Evolutionary conservation across 2,888 invertebrate genomes (phyloP), one percentile per base, ranked within the genome.

Genomic region (Sabatieria punctata): DNA sequence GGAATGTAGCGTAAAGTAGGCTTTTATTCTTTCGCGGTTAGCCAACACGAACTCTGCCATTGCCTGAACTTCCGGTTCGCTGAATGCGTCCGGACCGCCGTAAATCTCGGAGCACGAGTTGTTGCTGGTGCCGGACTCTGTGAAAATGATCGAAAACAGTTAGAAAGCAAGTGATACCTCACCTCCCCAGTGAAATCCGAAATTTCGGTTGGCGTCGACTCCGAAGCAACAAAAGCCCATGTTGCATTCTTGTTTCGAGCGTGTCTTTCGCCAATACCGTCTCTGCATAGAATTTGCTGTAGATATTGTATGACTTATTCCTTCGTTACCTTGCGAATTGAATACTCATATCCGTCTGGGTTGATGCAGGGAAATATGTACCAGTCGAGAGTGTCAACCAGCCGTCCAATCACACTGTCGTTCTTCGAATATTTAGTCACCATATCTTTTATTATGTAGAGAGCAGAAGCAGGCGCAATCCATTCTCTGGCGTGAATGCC

Each of bases 181-280:
- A 40, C 41, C 26, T 40, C 24, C 25, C 4, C 4, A 40, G 4
- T 40, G 4, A 15, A 6, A 43, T 22, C 37, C 37, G 18, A 30
- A 46, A 24, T 46, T 46, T 2, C 46, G 43, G 18, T 46, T 46
- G 4, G 42, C 19, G 42, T 46, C 46, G 19, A 44, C 46, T 15
- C 46, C 46, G 15, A 4, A 2, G 27, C 46, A 46, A n/a, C n/a
- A n/a, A n/a, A n/a, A n/a, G n/a, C n/a, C n/a, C n/a, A n/a, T n/a
- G n/a, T n/a, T n/a, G n/a, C n/a, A n/a, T 30, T 30, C 30, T 30
- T 30, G 30, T 15, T 8, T 8, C 30, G 30, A 30, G 8, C 30
- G 30, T 15, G 30, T 30, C 30, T 30, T 30, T 8, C 30, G 30
- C 30, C 30, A 30, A 30, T 11, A 15, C 15, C 30, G 8, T 8